Evolutionary conservation across 2,113 vertebrate genomes (phyloP), one percentile per base, ranked within the genome.

Genomic region (Myotis yumanensis): DNA sequence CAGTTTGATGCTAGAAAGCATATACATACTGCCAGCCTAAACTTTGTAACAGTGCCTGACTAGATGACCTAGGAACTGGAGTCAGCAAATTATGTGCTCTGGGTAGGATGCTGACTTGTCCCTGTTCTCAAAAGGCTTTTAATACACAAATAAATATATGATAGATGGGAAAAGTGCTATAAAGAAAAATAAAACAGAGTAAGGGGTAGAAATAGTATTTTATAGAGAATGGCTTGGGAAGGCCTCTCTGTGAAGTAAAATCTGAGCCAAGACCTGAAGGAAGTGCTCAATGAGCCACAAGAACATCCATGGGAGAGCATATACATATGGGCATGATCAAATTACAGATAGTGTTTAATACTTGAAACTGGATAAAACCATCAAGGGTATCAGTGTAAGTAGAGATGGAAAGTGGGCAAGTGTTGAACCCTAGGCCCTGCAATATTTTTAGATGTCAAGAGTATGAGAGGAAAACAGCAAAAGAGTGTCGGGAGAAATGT

Each of bases 41-140:
- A 89, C 17, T n/a, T 86, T 68, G 11, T 88, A 86, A 30, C 40
- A 51, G 23, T 3, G 37, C 68, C 23, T 22, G 22, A 54, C 15
- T 83, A 62, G 57, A 32, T 79, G 25, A 14, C 40, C 37, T 2
- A 64, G n/a, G 32, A 92, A 57, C 25, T 35, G 40, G n/a, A 93
- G 30, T 72, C 5, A 40, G 22, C 15, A 20, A 28, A 35, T 64
- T 16, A 12, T 20, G 9, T 40, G 48, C n/a, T n/a, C n/a, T n/a
- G n/a, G n/a, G n/a, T n/a, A n/a, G n/a, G n/a, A n/a, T n/a, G n/a
- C n/a, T n/a, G n/a, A n/a, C n/a, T n/a, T n/a, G n/a, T 52, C 11
- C 37, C 40, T 46, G 2, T 64, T 92, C 43, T 51, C 54, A 91
- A 89, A 91, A 93, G 51, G 23, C n/a, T 86, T 75, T 79, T 32